Base-by-base conservation (phyloP, 2,888 invertebrate species). In the Drosophila buzzatii region DNA sequence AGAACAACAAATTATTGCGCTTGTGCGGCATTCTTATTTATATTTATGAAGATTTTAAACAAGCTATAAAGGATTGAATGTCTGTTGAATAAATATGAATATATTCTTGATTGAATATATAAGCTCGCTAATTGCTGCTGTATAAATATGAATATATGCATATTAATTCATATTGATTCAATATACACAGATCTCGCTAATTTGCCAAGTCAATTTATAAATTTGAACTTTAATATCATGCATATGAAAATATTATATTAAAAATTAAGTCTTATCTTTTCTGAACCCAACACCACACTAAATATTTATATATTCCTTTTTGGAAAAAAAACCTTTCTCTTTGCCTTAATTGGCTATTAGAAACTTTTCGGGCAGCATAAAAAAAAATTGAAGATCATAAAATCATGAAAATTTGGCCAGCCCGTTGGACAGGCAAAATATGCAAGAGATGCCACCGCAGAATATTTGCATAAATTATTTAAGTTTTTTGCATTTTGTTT, bases 381-480 rank as follows among this genome's bases (percentile, higher is more conserved):
- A 37, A 53, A 52, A 55, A 51, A 49, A 47, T 56, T 7, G 65
- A 35, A 35, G 51, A 20, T 33, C 33, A 35, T 60, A 60, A 79
- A 79, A 74, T 79, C 10, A 47, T 81, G 79, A 47, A 84, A 47
- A 82, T 79, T 82, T 83, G 85, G 73, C 72, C 87, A 51, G 73
- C 45, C 56, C 51, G 64, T 41, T 62, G 72, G 73, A 60, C 56
- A 59, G 39, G 39, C 39, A 10, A 82, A 64, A 70, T 85, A 76
- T 85, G 85, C 81, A 64, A 59, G 52, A 68, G 70, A 71, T 47
- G 82, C 39, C 67, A 70, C 77, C 81, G 68, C 81, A 81, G 72
- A 82, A 80, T 85, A 90, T 89, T 90, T 88, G 71, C 83, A 85
- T 88, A 85, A 85, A 85, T 90, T 88, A 85, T 80, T 77, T 65